phyloP scores from a whole-genome alignment of 2,113 vertebrate genomes.

The Mastomys natalensis region DNA sequence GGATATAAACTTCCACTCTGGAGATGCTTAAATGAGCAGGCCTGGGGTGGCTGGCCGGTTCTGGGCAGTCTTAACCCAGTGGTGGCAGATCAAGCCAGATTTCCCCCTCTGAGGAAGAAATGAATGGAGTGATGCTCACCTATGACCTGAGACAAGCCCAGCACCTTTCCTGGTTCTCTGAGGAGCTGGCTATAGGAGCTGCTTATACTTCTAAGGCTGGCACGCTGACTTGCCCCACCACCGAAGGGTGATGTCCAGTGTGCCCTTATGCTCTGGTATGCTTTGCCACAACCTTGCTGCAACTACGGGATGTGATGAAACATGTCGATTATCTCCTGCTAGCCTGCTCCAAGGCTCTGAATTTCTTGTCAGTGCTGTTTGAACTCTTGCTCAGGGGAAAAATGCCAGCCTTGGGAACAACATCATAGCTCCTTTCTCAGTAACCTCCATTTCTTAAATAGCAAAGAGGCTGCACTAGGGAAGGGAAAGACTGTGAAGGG shows the following conservation, averaged over 20 bases:
- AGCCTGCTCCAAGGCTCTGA: neutral
- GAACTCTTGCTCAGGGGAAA: neutral
- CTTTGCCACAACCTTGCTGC: neutral
- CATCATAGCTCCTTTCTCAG: conserved; percentile 12
- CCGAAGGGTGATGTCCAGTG: neutral
- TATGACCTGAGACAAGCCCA: neutral
- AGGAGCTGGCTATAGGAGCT: no score
- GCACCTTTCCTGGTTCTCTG: neutral
- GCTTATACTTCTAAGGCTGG: no score
- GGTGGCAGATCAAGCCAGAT: neutral
- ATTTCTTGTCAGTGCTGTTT: neutral
- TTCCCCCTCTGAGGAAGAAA: neutral
- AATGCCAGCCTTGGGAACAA: neutral
- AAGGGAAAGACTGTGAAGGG: no score
- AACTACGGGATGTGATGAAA: neutral
- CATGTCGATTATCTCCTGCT: neutral
- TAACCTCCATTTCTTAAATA: conserved; percentile 36
- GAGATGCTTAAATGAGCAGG: neutral
- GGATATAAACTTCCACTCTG: neutral
- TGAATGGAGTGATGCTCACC: neutral
- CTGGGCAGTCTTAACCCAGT: neutral
- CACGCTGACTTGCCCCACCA: no score
- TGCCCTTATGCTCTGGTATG: neutral
- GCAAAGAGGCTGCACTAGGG: neutral
- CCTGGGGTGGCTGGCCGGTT: neutral